phyloP scores from a whole-genome alignment of 2,888 invertebrate species.

The Euplexia lucipara region DNA sequence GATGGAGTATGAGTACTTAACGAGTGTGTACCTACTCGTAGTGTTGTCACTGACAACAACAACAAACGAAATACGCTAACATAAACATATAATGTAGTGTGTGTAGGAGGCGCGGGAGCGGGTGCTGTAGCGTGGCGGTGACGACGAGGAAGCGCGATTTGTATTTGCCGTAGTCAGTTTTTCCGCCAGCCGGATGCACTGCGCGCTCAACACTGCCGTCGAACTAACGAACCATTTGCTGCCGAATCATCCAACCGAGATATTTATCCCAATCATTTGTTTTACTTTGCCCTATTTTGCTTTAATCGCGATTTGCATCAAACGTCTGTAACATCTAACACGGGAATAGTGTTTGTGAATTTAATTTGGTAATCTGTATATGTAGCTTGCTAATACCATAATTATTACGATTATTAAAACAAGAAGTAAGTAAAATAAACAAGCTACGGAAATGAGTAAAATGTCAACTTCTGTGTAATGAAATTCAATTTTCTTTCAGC shows the following conservation, averaged over 20 bases:
- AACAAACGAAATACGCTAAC: constrained; percentile 33
- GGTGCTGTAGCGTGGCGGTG: constrained; percentile 26
- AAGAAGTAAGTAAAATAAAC: constrained; percentile 2
- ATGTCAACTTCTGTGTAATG: background rate
- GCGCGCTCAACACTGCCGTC: constrained; percentile 77
- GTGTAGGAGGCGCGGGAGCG: constrained; percentile 22
- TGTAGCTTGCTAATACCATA: too few relatives aligned
- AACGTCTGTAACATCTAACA: constrained; percentile 5
- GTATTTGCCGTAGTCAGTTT: constrained; percentile 85
- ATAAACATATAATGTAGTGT: constrained; percentile 17
- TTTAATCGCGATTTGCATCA: constrained; percentile 55
- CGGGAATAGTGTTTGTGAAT: background rate
- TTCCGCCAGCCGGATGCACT: constrained; percentile 80
- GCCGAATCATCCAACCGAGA: constrained; percentile 79
- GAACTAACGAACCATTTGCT: constrained; percentile 87
- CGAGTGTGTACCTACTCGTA: constrained; percentile 30
- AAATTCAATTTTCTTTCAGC: constrained; percentile 3
- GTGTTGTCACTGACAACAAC: constrained; percentile 47
- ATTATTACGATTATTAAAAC: too few relatives aligned
- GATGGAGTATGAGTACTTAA: constrained; percentile 40
- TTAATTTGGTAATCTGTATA: background rate
- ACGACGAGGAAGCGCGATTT: constrained; percentile 80
- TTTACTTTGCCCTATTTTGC: constrained; percentile 71
- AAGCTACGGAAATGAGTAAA: constrained; percentile 1
- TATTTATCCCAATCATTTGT: constrained; percentile 81